Percentiles rank a stretch among this genome's conserved stretches.
Conservation (phyloP, 2,888 invertebrate species). For the Andrena minutula region DNA sequence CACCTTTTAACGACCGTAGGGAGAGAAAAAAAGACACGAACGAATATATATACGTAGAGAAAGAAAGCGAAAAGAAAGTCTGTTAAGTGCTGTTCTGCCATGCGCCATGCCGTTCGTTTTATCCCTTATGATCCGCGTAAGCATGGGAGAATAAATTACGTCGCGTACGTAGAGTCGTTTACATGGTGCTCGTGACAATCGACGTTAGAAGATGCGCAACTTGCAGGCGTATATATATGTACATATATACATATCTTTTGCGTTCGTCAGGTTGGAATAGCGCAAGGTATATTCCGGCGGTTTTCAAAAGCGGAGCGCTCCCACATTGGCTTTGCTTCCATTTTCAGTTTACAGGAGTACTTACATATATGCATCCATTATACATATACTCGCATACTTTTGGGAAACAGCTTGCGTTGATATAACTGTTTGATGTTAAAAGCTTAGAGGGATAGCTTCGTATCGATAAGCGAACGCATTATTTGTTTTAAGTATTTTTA, state of each 20-base stretch:
- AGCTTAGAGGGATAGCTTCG: conserved; percentile 8
- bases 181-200: neutral
- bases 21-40: conserved; percentile 26
- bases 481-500: neutral
- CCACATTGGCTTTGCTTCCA: conserved; percentile 15
- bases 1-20: conserved; percentile 32
- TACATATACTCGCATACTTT: conserved; percentile 12
- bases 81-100: conserved; percentile 65
- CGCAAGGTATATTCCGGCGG: conserved; percentile 5
- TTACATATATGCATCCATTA: conserved; percentile 14
- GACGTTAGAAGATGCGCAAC: conserved; percentile 8
- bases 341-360: conserved; percentile 35
- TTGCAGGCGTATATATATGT: neutral
- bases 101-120: conserved; percentile 61
- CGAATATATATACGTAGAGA: neutral
- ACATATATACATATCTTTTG: no score
- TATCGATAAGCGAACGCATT: conserved; percentile 6
- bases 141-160: conserved; percentile 20
- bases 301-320: conserved; percentile 14
- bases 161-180: conserved; percentile 17
- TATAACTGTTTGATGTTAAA: conserved; percentile 5
- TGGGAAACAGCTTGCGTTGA: conserved; percentile 2
- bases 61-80: conserved; percentile 18
- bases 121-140: conserved; percentile 35
- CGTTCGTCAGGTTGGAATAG: conserved; percentile 20